Evolutionary conservation across 30 jellyfish, hydroid and myxozoan genomes (phyloP).

Genomic region (Sanderia malayensis): DNA sequence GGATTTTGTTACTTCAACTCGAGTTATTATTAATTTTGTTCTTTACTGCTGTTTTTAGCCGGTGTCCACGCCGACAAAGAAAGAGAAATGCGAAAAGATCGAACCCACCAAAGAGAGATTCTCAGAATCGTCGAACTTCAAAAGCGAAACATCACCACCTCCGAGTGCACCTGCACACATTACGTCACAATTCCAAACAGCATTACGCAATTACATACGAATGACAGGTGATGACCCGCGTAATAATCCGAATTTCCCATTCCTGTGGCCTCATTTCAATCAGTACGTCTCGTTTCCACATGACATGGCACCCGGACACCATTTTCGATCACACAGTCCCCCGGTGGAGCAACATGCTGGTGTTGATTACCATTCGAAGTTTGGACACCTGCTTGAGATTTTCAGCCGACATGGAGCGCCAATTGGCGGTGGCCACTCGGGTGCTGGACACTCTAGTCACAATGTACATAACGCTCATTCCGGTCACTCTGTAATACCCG

Average conservation of each 20-base stretch:
- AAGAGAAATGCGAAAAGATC: slow-evolving; percentile 22
- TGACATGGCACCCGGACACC: slow-evolving; percentile 45
- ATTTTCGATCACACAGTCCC: slow-evolving; percentile 42
- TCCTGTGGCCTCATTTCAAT: slow-evolving; percentile 65
- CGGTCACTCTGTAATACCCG: slow-evolving; percentile 38
- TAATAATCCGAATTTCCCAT: slow-evolving; percentile 58
- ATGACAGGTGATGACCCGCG: slow-evolving; percentile 64
- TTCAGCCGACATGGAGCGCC: slow-evolving; percentile 67
- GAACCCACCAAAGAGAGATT: slow-evolving; percentile 34
- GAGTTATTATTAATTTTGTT: neutral
- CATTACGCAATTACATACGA: slow-evolving; percentile 54
- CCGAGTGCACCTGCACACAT: slow-evolving; percentile 94
- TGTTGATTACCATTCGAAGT: slow-evolving; percentile 46
- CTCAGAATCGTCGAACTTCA: slow-evolving; percentile 23
- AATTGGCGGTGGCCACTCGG: slow-evolving; percentile 37
- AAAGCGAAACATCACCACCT: slow-evolving; percentile 57
- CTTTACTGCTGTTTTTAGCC: slow-evolving; percentile 16
- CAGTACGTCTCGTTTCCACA: slow-evolving; percentile 66
- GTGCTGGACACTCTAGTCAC: slow-evolving; percentile 39
- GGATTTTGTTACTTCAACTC: too few species aligned
- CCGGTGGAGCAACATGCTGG: slow-evolving; percentile 60
- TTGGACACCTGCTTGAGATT: slow-evolving; percentile 59
- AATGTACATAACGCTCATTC: slow-evolving; percentile 33
- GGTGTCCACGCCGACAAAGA: slow-evolving; percentile 7
- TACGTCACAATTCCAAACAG: slow-evolving; percentile 82